Evolutionary conservation across 2,113 vertebrate genomes (phyloP), one percentile per base, ranked within the genome.

Genomic region (Marmota monax): DNA sequence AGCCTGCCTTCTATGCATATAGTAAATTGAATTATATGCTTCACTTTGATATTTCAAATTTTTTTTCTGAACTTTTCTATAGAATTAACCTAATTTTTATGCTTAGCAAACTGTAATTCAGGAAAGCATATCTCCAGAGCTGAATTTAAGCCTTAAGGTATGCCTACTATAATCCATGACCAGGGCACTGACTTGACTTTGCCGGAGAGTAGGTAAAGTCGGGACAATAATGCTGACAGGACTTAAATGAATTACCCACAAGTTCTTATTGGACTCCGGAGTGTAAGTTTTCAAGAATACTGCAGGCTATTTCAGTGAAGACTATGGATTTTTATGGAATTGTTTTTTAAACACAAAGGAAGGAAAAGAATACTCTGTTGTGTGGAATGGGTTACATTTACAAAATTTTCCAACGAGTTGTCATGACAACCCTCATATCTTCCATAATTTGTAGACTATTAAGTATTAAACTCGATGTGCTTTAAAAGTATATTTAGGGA

Each of bases 351-450:
- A 90, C 20, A 96, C 93, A 84, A 32, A 95, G 7, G 78, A 79
- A 96, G 39, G 37, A 87, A 88, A 34, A 97, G 11, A 92, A 96
- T 92, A 67, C 17, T 90, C 29, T 9, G 58, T 92, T 95, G 86
- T 95, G 6, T 91, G 51, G 48, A 96, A 96, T 72, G 13, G 95
- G 78, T 94, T 94, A 76, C 53, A 85, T n/a, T 76, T 45, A 88
- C 88, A 94, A 94, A 95, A 96, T 95, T 96, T 92, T 93, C 42
- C 39, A 74, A 73, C 25, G 8, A 53, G 93, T 97, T 97, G 84
- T 94, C 93, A 98, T 98, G 97, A 94, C 84, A 95, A 97, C 94
- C 3, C 3, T 96, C 77, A 70, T 92, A 82, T 90, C 95, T 97
- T 77, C 53, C 37, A 93, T 85, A 96, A 70, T 84, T 25, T 96